A percentile compares a stretch with the other conserved stretches of the same genome.
Conservation (phyloP, 2,797 vertebrate species). For the Gallinago stenura region DNA sequence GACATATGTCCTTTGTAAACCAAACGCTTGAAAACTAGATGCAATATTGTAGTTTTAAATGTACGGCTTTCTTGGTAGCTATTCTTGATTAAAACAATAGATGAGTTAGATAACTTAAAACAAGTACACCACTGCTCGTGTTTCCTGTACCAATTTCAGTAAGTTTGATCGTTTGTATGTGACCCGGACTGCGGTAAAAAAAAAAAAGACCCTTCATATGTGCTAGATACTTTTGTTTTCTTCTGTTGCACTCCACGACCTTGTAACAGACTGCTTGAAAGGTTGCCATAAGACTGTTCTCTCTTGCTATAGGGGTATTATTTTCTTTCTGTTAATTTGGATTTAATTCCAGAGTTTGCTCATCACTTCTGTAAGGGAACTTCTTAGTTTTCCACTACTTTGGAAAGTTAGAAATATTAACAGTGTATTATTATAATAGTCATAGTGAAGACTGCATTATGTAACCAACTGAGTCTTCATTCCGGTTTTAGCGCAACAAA, state of each 20-base stretch:
- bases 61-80: neutral
- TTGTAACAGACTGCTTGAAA: neutral
- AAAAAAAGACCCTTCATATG: neutral
- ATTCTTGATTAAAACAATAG: neutral
- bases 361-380: neutral
- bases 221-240: neutral
- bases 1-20: neutral
- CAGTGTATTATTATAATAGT: neutral
- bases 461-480: neutral
- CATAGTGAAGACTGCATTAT: neutral
- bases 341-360: neutral
- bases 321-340: neutral
- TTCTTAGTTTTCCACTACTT: neutral
- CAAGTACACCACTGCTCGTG: fast-evolving
- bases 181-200: neutral
- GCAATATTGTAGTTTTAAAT: neutral
- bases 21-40: neutral
- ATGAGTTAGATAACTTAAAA: neutral
- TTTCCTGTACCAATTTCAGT: neutral
- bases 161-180: neutral
- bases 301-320: neutral
- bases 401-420: neutral
- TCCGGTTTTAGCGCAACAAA: neutral
- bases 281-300: neutral
- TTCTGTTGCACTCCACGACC: neutral